Evolutionary conservation across 1,140 invertebrate species (phyloP).

Genomic region (Drosophila seguyi): DNA sequence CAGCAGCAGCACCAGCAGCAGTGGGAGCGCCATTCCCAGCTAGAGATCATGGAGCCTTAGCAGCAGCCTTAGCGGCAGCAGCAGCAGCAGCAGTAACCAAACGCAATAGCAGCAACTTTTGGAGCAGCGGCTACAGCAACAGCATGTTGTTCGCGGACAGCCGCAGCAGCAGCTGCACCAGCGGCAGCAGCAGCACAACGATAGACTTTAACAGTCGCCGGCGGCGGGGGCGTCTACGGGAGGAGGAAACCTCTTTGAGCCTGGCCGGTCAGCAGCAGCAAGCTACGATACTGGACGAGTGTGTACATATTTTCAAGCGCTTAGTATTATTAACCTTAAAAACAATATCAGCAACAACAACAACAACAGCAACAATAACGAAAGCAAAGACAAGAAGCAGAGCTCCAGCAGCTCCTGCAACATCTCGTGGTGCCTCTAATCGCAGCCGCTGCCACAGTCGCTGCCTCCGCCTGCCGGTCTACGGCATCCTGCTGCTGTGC

Average conservation of each 20-base stretch:
- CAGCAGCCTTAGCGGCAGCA: slow-evolving; percentile 20
- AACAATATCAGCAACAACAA: slow-evolving; percentile 60
- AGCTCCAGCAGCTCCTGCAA: slow-evolving; percentile 35
- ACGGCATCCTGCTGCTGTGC: slow-evolving; percentile 58
- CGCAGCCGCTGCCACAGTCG: slow-evolving; percentile 41
- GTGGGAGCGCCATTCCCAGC: slow-evolving; percentile 34
- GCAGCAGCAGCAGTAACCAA: slow-evolving; percentile 23
- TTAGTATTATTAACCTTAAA: slow-evolving; percentile 82
- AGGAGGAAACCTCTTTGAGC: slow-evolving; percentile 9
- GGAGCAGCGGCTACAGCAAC: slow-evolving; percentile 25
- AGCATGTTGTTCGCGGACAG: slow-evolving; percentile 57
- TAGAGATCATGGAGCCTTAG: slow-evolving; percentile 55
- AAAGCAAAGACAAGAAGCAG: slow-evolving; percentile 49
- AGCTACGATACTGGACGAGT: slow-evolving; percentile 77
- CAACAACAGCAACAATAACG: slow-evolving; percentile 55
- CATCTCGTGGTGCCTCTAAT: slow-evolving; percentile 39
- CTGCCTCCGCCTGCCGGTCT: slow-evolving; percentile 53
- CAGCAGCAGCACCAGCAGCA: slow-evolving; percentile 31
- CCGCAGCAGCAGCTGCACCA: slow-evolving; percentile 31
- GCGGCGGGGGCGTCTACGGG: slow-evolving; percentile 79
- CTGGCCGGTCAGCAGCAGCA: slow-evolving; percentile 29
- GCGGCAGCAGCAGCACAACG: slow-evolving; percentile 62
- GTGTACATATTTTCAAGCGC: slow-evolving; percentile 82
- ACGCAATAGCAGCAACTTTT: slow-evolving; percentile 46
- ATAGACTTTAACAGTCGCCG: slow-evolving; percentile 84